Evolutionary conservation across 2,797 vertebrate species (phyloP), one percentile per base, ranked within the genome.

Genomic region (Graptemys geographica): DNA sequence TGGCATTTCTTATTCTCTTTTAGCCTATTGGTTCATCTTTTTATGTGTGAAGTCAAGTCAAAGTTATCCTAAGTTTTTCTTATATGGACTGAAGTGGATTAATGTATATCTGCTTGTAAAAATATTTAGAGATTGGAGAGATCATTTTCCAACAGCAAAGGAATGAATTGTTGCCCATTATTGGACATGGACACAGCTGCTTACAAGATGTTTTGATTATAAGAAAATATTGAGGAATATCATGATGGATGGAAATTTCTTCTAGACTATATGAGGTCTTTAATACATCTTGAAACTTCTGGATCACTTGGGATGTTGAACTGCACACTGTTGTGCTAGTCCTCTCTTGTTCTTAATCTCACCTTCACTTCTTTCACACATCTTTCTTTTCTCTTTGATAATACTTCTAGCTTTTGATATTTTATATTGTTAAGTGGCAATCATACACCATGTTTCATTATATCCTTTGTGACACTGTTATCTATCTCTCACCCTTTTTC

Each of bases 381-480:
- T 28, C 37, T 7, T 6, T 49, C 41, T 56, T 28, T 49, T 18
- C 52, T 2, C 25, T 12, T 25, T 12, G 23, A 49, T 62, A 78
- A 33, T 13, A 76, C 55, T 72, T 16, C 2, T 11, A 1, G 0
- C 33, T 23, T 0, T 1, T 12, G 76, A 52, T 57, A 47, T 49
- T 15, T 1, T 31, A 72, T 21, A 16, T 1, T 23, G 1, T 6
- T 31, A 0, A 10, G 6, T 51, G 37, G 25, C 33, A 55, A 47
- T 2, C 55, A 33, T 25, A 0, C 16, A 27, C n/a, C 37, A 10
- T 31, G 21, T 28, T 55, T 11, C 23, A 47, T 69, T 18, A 52
- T 18, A 47, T n/a, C 25, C 8, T 47, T 80, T 44, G 11, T 28
- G 1, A 25, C 27, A 0, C 28, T 28, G 2, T 1, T 52, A 27